A percentile compares a stretch with the other conserved stretches of the same genome.
Evolutionary conservation across 1,140 invertebrate species (phyloP).

Genomic region (Coelopa frigida): DNA sequence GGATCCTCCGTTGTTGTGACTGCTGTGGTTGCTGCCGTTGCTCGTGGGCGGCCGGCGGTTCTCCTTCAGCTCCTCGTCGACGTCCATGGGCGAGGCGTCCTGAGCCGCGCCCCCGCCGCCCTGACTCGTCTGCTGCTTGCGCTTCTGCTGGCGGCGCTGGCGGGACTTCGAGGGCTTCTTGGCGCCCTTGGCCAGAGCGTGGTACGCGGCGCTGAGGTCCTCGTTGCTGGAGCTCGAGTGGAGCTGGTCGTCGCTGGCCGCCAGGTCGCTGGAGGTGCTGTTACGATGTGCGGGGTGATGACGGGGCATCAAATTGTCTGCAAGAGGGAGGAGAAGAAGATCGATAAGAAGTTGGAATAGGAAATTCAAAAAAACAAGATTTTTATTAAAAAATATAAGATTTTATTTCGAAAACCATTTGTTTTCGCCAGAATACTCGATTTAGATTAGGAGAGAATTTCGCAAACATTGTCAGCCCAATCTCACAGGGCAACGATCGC

Average conservation of each 20-base stretch:
- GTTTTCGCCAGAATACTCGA: too few species aligned
- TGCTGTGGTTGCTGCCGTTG: constrained; percentile 11
- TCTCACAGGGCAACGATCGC: too few species aligned
- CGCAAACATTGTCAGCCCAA: too few species aligned
- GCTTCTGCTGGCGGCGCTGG: constrained; percentile 5
- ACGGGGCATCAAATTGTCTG: constrained; percentile 30
- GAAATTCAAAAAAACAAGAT: neutral
- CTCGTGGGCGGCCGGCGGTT: constrained; percentile 13
- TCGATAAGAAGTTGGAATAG: neutral
- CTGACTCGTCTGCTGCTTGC: constrained; percentile 9
- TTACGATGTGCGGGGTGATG: constrained; percentile 39
- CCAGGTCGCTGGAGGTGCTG: constrained; percentile 39
- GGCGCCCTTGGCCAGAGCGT: neutral
- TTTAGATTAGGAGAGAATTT: too few species aligned
- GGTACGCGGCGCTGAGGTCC: constrained; percentile 17
- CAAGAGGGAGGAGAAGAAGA: constrained; percentile 11
- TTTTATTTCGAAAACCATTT: too few species aligned
- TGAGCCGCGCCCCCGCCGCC: neutral
- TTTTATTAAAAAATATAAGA: neutral
- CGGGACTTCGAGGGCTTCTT: constrained; percentile 14
- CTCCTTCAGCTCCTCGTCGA: constrained; percentile 7
- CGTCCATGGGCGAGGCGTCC: constrained; percentile 6
- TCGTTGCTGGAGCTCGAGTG: constrained; percentile 31
- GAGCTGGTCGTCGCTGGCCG: constrained; percentile 28
- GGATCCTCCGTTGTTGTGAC: constrained; percentile 5